phyloP scores from a whole-genome alignment of 2,888 invertebrate genomes.

The Pyralis farinalis region DNA sequence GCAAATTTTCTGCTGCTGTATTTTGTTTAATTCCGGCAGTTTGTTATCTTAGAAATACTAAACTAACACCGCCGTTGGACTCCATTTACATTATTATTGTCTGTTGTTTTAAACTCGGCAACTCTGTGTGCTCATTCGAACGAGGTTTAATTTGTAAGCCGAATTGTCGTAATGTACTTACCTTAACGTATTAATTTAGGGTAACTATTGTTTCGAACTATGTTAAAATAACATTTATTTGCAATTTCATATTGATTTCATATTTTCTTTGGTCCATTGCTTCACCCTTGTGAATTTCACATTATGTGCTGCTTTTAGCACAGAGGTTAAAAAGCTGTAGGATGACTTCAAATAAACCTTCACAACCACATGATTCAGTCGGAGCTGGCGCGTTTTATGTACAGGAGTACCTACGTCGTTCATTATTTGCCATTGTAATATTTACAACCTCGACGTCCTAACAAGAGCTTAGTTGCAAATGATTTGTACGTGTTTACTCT shows the following conservation, averaged over 20 bases:
- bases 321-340: too few species aligned
- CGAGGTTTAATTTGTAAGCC: conserved; percentile 14
- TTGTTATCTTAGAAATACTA: conserved; percentile 18
- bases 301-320: too few species aligned
- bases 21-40: conserved; percentile 10
- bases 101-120: conserved; percentile 24
- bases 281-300: too few species aligned
- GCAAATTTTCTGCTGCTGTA: conserved; percentile 5
- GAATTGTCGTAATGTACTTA: neutral
- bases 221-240: conserved; percentile 1
- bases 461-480: too few species aligned
- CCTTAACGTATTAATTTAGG: conserved; percentile 4
- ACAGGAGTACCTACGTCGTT: too few species aligned
- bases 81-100: conserved; percentile 26
- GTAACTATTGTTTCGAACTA: neutral
- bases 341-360: too few species aligned
- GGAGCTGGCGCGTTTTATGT: too few species aligned
- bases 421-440: too few species aligned
- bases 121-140: conserved; percentile 18
- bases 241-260: neutral
- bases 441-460: too few species aligned
- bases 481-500: too few species aligned
- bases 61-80: conserved; percentile 17
- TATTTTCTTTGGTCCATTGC: too few species aligned
- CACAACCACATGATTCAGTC: too few species aligned